Evolutionary conservation across 2,888 invertebrate species (phyloP), one percentile per base, ranked within the genome.

Genomic region (Heteromurus nitidus): DNA sequence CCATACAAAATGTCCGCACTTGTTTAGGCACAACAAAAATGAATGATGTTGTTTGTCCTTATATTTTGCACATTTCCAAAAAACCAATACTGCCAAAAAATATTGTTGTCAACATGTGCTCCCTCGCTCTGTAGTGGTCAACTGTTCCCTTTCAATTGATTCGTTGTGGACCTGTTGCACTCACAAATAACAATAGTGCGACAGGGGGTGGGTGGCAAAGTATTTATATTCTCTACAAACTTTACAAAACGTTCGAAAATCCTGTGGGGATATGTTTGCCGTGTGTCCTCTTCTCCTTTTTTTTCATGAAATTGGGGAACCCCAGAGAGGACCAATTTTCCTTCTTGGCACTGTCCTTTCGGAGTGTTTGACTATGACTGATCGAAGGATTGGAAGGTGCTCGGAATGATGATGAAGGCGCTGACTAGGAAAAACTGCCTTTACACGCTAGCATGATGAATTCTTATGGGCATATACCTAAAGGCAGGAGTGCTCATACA

Each of bases 251-350:
- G 62, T 62, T 55, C 50, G 9, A 47, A 7, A 24, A 30, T 62
- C 18, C 30, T 28, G 53, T 68, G 20, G 1, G n/a, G 44, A 2
- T 53, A 3, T 62, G 28, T 62, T 75, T 60, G 62, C 62, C 42
- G 55, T 73, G 22, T 31, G 28, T 44, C 24, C 31, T 70, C 47
- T 60, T 42, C 62, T 72, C 64, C 24, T 79, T 68, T 60, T 70
- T 26, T 58, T 68, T 72, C 16, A 36, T n/a, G n/a, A n/a, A n/a
- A 24, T 62, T 76, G 24, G 77, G 77, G 77, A 70, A 72, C 36
- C 79, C 79, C 65, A 22, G 77, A 79, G 68, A 69, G 62, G 44
- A 60, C 70, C 69, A 53, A 18, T 69, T 60, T 70, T 79, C 64
- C 64, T 70, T 79, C 70, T 79, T 42, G 68, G 42, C 67, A n/a